phyloP scores from a whole-genome alignment of 2,888 invertebrate species.

The Cheilosia pagana region DNA sequence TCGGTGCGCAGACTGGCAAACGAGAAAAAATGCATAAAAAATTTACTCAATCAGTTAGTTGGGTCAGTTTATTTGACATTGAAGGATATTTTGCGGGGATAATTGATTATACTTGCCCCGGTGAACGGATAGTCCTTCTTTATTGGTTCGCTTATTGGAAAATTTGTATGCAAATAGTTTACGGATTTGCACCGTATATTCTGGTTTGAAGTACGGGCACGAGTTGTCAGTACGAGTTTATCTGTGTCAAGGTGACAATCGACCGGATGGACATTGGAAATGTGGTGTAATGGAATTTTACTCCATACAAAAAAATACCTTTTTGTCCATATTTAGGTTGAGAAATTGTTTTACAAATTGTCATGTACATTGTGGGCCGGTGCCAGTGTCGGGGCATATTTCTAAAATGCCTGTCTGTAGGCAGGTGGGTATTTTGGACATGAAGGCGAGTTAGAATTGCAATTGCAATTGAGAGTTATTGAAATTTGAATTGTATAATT shows the following conservation, averaged over 20 bases:
- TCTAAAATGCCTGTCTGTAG: not conserved
- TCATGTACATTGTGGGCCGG: slow-evolving; percentile 12
- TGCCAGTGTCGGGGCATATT: not conserved
- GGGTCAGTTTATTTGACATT: slow-evolving; percentile 70
- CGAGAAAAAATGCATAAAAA: slow-evolving; percentile 25
- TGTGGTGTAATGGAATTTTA: slow-evolving; percentile 50
- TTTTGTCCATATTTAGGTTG: slow-evolving; percentile 44
- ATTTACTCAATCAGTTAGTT: slow-evolving; percentile 56
- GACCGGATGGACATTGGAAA: slow-evolving; percentile 48
- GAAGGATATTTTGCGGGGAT: slow-evolving; percentile 72
- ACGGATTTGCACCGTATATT: slow-evolving; percentile 39
- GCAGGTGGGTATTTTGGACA: not conserved
- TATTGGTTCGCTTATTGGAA: slow-evolving; percentile 54
- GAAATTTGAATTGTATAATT: not conserved
- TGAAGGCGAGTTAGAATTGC: slow-evolving; percentile 17
- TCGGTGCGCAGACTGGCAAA: not conserved
- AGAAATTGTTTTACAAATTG: slow-evolving; percentile 50
- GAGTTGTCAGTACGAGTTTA: slow-evolving; percentile 8
- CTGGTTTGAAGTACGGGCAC: slow-evolving; percentile 32
- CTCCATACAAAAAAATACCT: not conserved
- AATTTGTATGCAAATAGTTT: slow-evolving; percentile 67
- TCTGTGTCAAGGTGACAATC: slow-evolving; percentile 68
- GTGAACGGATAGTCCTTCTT: slow-evolving; percentile 45
- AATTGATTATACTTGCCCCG: slow-evolving; percentile 65
- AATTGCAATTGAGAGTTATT: slow-evolving; percentile 3